Evolutionary conservation across 1,140 invertebrate species (phyloP), one percentile per base, ranked within the genome.

Genomic region (Charaxes varanes): DNA sequence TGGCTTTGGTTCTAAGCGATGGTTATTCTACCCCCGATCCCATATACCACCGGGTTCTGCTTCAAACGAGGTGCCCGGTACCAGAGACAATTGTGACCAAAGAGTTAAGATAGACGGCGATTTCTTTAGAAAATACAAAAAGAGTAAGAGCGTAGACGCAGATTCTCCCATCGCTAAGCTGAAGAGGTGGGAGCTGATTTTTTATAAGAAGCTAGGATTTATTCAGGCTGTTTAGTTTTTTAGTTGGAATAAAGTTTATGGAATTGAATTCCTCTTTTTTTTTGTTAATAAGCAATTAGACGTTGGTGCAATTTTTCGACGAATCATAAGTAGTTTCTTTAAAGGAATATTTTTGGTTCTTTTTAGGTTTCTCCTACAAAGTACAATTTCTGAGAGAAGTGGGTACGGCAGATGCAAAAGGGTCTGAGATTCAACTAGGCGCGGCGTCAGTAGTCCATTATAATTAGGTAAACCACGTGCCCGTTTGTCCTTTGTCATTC

Each of bases 141-240:
- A 37, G n/a, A 68, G 64, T 14, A 77, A 64, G 42, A 64, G 60
- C 11, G 49, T 77, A 1, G 69, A 71, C 30, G 41, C 6, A 2
- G 68, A 77, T 15, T 66, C 68, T 2, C 77, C 77, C 0, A 76
- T 79, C 2, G 62, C 67, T 0, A 77, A 82, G 23, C 53, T 82
- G 5, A 77, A 76, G 47, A 55, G 70, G 19, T 82, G 77, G 74
- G 77, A 82, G 32, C 37, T 82, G 18, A 51, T 77, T 28, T 61
- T 82, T 27, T 82, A 82, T 53, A 71, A 82, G 52, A 79, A 76
- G 36, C 40, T 82, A 53, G 78, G 74, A 3, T 82, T 82, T 52
- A 64, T 82, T 47, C 66, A 69, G 23, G 69, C 72, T 31, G 64
- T 76, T 47, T 77, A 69, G 19, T 59, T 65, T 64, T 43, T 26